Base-by-base conservation (phyloP, 2,888 invertebrate genomes). In the Drosophila melanosoma region DNA sequence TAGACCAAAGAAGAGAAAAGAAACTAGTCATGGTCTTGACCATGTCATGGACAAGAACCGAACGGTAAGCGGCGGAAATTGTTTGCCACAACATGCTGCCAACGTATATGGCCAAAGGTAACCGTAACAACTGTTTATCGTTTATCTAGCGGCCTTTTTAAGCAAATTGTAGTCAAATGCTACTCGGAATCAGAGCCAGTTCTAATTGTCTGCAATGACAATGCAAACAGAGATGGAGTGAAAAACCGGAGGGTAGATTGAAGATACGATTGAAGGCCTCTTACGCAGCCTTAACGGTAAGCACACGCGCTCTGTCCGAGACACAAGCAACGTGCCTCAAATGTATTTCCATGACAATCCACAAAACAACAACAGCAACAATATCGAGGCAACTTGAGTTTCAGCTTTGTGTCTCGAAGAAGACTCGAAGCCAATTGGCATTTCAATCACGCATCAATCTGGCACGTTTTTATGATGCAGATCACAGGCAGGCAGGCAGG, bases 381-480 rank as follows among this genome's bases (percentile, higher is more conserved):
- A 73, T 66, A 62, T 71, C 56, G 70, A 67, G 60, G 29, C 53
- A 66, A 69, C 67, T 64, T 74, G 45, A 62, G 66, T 20, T 65
- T 38, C 40, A 68, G 62, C 66, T 62, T 65, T 54, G 69, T 58
- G 69, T 15, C 45, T 20, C 12, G 36, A 2, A n/a, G n/a, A 17
- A 38, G 69, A 65, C 72, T 59, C 54, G 59, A 40, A 74, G 69
- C 76, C 87, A 81, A 80, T 92, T 91, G 90, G 87, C 79, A 92
- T 88, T 92, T 89, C 86, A 89, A 92, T 91, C 92, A 92, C 92
- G 92, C 92, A 92, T 90, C 91, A 91, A 90, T 90, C 89, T 92
- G 90, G 92, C 92, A 92, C 92, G 92, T 92, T 92, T 92, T 92
- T 92, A 89, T 92, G 90, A 91, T 89, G 86, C 73, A 82, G 85